A percentile compares a stretch with the other conserved stretches of the same genome.
Conservation (phyloP, 92 coral and sea anemone species). For the Bergia puertoricense region DNA sequence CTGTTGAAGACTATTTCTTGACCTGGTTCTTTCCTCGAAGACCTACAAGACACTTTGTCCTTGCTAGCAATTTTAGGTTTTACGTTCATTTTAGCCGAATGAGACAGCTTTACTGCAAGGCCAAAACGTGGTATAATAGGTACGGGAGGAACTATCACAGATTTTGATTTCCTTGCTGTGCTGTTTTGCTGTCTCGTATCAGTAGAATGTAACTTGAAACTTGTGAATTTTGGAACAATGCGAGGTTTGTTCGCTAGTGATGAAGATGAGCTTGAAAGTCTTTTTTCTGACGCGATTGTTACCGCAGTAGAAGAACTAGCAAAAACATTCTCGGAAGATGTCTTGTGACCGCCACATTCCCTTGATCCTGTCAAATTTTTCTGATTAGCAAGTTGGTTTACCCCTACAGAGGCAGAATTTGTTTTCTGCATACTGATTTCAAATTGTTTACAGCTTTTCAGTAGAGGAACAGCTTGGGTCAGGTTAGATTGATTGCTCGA, state of each 20-base stretch:
- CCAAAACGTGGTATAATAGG: neutral
- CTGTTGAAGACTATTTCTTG: neutral
- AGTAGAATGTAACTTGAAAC: conserved; percentile 7
- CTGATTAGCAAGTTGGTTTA: neutral
- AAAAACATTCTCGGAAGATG: neutral
- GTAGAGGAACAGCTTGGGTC: conserved; percentile 55
- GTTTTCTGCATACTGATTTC: neutral
- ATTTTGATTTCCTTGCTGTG: neutral
- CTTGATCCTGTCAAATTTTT: neutral
- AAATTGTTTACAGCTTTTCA: conserved; percentile 63
- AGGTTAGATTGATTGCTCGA: conserved; percentile 68
- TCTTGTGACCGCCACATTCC: neutral
- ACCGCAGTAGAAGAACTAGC: neutral
- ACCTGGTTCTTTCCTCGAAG: neutral
- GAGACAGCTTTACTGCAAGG: neutral
- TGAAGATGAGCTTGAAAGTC: neutral
- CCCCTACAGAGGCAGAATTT: neutral
- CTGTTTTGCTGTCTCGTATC: neutral
- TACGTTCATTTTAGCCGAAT: conserved; percentile 6
- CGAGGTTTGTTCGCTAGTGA: neutral
- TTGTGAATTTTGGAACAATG: conserved; percentile 31
- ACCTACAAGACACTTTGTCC: neutral
- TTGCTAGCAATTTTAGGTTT: neutral
- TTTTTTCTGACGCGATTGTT: neutral
- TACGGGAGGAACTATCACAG: neutral